Evolutionary conservation across 1,140 invertebrate species (phyloP).

Genomic region (Drosophila bipectinata): DNA sequence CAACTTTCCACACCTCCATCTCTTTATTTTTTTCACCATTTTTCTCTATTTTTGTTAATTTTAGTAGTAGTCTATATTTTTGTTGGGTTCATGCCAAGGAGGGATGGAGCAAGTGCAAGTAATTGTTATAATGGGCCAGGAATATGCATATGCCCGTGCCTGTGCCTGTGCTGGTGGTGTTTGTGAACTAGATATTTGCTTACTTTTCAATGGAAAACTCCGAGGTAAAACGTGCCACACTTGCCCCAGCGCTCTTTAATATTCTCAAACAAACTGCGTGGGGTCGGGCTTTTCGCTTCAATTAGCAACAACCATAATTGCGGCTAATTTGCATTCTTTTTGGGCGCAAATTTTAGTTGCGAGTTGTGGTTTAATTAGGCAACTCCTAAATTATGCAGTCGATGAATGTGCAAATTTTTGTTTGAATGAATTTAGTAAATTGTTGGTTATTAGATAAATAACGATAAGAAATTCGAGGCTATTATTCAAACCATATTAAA

Average conservation of each 20-base stretch:
- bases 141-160: slow-evolving; percentile 25
- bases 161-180: slow-evolving; percentile 12
- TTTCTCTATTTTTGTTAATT: slow-evolving; percentile 31
- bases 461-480: not conserved
- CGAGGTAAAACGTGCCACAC: slow-evolving; percentile 17
- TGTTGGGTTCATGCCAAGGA: slow-evolving; percentile 24
- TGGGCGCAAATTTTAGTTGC: slow-evolving; percentile 37
- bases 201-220: slow-evolving; percentile 38
- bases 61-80: slow-evolving; percentile 25
- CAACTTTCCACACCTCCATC: slow-evolving; percentile 23
- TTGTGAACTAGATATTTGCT: slow-evolving; percentile 32
- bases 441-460: slow-evolving; percentile 14
- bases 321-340: slow-evolving; percentile 38
- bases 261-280: slow-evolving; percentile 20
- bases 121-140: slow-evolving; percentile 55
- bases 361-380: slow-evolving; percentile 37
- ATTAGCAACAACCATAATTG: slow-evolving; percentile 54
- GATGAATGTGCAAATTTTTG: slow-evolving; percentile 38
- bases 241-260: slow-evolving; percentile 34
- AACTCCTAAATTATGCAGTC: slow-evolving; percentile 45
- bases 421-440: slow-evolving; percentile 23
- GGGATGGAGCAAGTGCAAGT: slow-evolving; percentile 42
- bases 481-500: not conserved
- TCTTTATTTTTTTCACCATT: not conserved
- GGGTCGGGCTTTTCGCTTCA: slow-evolving; percentile 38